Evolutionary conservation across 2,113 vertebrate genomes (phyloP), one percentile per base, ranked within the genome.

Genomic region (Ceuthmochares aereus): DNA sequence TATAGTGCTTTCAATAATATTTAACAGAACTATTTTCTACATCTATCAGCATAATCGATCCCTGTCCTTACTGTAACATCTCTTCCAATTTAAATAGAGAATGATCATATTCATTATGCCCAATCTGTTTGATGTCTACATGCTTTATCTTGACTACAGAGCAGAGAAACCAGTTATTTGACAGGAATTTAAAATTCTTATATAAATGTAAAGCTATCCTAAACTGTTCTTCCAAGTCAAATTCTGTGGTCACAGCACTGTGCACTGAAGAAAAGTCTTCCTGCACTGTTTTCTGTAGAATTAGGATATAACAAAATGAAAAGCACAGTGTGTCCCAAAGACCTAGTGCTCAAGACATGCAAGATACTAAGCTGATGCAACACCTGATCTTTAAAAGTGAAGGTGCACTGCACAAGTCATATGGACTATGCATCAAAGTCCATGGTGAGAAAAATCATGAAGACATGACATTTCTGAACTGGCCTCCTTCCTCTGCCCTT

Each of bases 381-480:
- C 87, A 91, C 92, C 89, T 93, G 88, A 93, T 95, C 85, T 96
- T 96, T 94, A 66, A 64, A 96, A 96, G 93, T 25, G 74, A 92
- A 92, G 95, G 79, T 75, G 59, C 70, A 22, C 56, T 64, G 76
- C 91, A 90, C 95, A 76, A 84, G 94, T 96, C 95, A 77, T n/a
- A 29, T n/a, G 56, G 63, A 73, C 77, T 97, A 82, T 90, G 77
- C 90, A 74, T 95, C 97, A 94, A 97, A 96, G 95, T 75, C 81
- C 67, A 4, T 17, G 58, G 93, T 91, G 97, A 95, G 95, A 93
- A 94, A 96, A 97, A 96, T 97, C 93, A 56, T 45, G 84, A 94
- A 95, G 96, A 91, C 93, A 29, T 96, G 95, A 93, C 93, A 96
- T 97, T 97, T 97, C 91, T 97, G 95, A 94, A 85, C 91, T 74